Percentiles rank a stretch among this genome's conserved stretches.
Evolutionary conservation across 1,140 invertebrate genomes (phyloP).

Genomic region (Harpegnathos saltator): DNA sequence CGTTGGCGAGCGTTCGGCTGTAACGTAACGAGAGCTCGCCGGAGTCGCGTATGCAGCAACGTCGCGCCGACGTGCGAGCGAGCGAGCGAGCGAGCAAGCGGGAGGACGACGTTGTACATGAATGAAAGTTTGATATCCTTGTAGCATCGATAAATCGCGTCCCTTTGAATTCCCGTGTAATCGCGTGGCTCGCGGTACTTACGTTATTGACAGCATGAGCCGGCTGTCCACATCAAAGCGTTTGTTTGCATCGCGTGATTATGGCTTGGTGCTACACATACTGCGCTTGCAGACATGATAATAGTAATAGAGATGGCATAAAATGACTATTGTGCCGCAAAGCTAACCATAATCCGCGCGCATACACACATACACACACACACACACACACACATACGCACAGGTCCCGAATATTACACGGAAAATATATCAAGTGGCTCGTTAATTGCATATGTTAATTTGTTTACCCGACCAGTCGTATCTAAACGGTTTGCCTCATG

Average conservation of each 20-base stretch:
- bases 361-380: too few species aligned
- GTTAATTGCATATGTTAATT: not conserved
- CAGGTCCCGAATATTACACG: not conserved
- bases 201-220: conserved; percentile 50
- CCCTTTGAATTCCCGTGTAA: conserved; percentile 60
- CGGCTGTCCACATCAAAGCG: conserved; percentile 29
- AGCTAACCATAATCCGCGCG: not conserved
- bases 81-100: too few species aligned
- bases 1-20: conserved; percentile 29
- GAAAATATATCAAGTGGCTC: conserved; percentile 27
- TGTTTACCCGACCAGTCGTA: not conserved
- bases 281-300: not conserved
- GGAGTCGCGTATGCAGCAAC: conserved; percentile 52
- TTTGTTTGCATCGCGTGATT: conserved; percentile 21
- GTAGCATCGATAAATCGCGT: conserved; percentile 65
- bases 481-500: not conserved
- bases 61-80: conserved; percentile 49
- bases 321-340: conserved; percentile 22
- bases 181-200: conserved; percentile 29
- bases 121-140: conserved; percentile 64
- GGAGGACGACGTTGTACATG: too few species aligned
- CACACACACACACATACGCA: too few species aligned
- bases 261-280: not conserved
- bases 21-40: conserved; percentile 56
- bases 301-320: conserved; percentile 2